Percentiles rank a stretch among this genome's conserved stretches.
These are phyloP conservation scores for Andrena marginata DNA, from an alignment of 2,888 invertebrate genomes.

Conservation along the genomic window DNA sequence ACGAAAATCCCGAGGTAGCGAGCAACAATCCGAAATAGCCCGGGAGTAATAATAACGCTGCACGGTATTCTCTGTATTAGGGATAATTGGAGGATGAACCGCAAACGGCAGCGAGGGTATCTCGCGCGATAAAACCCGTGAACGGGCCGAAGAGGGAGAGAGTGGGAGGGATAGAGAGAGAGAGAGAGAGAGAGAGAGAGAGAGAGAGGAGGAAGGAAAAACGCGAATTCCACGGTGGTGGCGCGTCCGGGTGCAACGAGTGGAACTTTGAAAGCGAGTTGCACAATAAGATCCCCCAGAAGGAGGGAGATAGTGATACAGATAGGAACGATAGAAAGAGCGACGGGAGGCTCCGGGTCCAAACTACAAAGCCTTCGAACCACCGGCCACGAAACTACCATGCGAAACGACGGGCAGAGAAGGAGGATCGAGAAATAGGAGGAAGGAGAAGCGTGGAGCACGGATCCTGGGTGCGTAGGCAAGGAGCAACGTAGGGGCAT, in stretches of 20 bases:
- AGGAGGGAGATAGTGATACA: conserved; percentile 56
- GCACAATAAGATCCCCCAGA: conserved; percentile 68
- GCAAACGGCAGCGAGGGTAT: conserved; percentile 73
- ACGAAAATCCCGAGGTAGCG: conserved; percentile 48
- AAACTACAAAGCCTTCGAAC: conserved; percentile 70
- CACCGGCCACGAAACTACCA: conserved; percentile 65
- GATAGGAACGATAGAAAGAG: conserved; percentile 50
- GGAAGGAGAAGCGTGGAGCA: conserved; percentile 48
- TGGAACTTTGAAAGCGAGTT: conserved; percentile 70
- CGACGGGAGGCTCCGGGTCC: conserved; percentile 43
- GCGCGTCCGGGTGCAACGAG: conserved; percentile 68
- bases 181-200: conserved; percentile 2
- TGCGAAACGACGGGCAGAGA: conserved; percentile 63
- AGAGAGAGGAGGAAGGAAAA: conserved; percentile 59
- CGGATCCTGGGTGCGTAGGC: conserved; percentile 76
- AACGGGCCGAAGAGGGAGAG: conserved; percentile 18
- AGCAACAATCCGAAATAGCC: conserved; percentile 70
- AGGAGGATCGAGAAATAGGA: conserved; percentile 51
- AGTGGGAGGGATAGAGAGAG: background rate
- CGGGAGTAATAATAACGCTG: conserved; percentile 74
- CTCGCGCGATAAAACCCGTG: conserved; percentile 71
- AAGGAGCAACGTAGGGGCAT: conserved; percentile 79
- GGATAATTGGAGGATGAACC: conserved; percentile 79
- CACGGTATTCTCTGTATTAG: conserved; percentile 74
- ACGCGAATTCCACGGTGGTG: conserved; percentile 71